These are phyloP conservation scores for Anthrax anthrax DNA, from an alignment of 2,888 invertebrate genomes.

Conservation along the genomic window DNA sequence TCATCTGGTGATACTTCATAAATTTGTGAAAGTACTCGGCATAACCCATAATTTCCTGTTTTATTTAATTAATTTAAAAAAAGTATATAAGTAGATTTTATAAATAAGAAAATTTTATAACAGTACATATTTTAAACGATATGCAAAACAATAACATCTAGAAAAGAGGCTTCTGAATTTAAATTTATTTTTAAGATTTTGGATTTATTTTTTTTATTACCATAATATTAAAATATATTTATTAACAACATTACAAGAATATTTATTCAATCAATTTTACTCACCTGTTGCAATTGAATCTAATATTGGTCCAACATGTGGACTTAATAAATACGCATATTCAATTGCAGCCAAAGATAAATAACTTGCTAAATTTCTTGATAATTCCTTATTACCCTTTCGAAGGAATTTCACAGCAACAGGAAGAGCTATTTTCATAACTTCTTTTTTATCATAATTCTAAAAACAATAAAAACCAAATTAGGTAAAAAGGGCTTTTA, in stretches of 20 bases:
- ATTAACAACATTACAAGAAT: no score
- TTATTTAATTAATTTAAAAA: neutral
- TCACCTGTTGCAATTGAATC: conserved; percentile 79
- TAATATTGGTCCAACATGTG: conserved; percentile 79
- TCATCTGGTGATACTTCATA: conserved; percentile 79
- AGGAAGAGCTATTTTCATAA: conserved; percentile 54
- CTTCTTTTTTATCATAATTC: conserved; percentile 45
- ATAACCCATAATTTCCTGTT: conserved; percentile 72
- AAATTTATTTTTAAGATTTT: no score
- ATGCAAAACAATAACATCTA: no score
- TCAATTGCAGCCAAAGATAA: conserved; percentile 84
- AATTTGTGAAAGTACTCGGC: conserved; percentile 77
- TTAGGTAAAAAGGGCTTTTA: no score
- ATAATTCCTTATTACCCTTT: conserved; percentile 79
- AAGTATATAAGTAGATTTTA: no score
- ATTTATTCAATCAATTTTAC: no score
- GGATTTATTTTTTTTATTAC: no score
- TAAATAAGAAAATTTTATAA: no score
- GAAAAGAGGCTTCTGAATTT: no score
- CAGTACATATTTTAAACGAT: no score
- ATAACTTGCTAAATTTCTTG: conserved; percentile 81
- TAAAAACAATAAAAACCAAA: conserved; percentile 20
- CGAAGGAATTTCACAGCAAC: conserved; percentile 84
- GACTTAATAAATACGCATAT: conserved; percentile 70
- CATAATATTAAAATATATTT: no score